These are phyloP conservation scores for Hyposmocoma kahamanoa DNA, from an alignment of 1,140 invertebrate genomes.

Conservation along the genomic window DNA sequence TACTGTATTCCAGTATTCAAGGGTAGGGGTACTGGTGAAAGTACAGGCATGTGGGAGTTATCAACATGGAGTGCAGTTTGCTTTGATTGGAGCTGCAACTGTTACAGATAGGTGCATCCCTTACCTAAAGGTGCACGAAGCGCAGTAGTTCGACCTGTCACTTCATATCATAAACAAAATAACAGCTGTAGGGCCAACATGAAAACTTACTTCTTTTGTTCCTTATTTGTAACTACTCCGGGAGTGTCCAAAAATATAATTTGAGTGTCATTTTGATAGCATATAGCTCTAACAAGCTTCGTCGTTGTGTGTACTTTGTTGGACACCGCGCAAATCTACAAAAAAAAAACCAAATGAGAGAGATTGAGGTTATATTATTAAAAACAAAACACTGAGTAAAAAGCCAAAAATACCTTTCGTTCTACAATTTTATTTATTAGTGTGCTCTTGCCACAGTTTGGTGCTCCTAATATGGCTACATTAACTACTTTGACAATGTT, in stretches of 20 bases:
- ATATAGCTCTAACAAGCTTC: conserved; percentile 81
- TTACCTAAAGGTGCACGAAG: too few relatives aligned
- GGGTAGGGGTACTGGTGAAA: too few relatives aligned
- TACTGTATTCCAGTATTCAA: too few relatives aligned
- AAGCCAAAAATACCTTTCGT: conserved; percentile 76
- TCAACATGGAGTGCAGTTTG: too few relatives aligned
- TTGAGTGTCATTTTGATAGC: conserved; percentile 84
- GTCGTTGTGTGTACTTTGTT: conserved; percentile 93
- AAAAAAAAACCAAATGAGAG: conserved; percentile 16
- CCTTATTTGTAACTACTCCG: conserved; percentile 80
- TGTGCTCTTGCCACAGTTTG: conserved; percentile 96
- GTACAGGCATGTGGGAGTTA: too few relatives aligned
- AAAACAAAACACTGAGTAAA: neutral
- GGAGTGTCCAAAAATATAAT: conserved; percentile 93
- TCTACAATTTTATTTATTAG: conserved; percentile 90
- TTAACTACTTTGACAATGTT: conserved; percentile 77
- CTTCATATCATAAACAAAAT: too few relatives aligned
- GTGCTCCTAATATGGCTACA: conserved; percentile 91
- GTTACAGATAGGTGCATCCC: too few relatives aligned
- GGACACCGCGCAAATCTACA: conserved; percentile 89
- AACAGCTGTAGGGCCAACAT: too few relatives aligned
- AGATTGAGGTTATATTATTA: neutral
- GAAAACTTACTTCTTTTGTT: conserved; percentile 80
- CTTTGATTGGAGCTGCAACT: too few relatives aligned
- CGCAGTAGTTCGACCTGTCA: too few relatives aligned